Evolutionary conservation across 2,888 invertebrate genomes (phyloP).

Genomic region (Eupithecia subumbrata): DNA sequence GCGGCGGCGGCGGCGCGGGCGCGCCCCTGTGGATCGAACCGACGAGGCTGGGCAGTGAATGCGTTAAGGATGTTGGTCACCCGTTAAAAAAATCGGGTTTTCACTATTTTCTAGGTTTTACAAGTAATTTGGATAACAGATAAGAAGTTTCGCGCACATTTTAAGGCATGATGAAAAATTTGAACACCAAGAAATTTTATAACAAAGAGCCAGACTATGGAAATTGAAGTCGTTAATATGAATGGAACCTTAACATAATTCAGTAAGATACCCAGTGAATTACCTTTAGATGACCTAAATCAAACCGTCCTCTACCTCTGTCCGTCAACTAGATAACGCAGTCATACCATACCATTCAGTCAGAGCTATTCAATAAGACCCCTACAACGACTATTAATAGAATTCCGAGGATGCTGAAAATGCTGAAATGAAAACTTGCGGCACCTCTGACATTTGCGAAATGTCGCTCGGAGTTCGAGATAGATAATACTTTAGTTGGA

Average conservation of each 20-base stretch:
- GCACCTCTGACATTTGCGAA: slow-evolving; percentile 40
- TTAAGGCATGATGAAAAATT: no score
- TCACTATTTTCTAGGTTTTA: no score
- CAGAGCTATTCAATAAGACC: not conserved
- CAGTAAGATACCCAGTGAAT: not conserved
- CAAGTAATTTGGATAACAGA: no score
- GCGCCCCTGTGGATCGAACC: no score
- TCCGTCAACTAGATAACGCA: not conserved
- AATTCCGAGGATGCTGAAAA: slow-evolving; percentile 27
- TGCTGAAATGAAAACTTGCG: slow-evolving; percentile 27
- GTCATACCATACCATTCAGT: slow-evolving; percentile 1
- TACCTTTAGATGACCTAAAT: not conserved
- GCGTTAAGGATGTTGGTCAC: not conserved
- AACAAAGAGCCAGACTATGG: no score
- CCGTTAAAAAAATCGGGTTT: no score
- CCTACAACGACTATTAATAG: slow-evolving; percentile 17
- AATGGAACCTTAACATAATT: no score
- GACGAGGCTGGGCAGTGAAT: no score
- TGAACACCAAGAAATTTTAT: no score
- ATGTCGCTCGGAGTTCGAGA: slow-evolving; percentile 10
- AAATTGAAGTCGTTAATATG: no score
- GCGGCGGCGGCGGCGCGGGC: no score
- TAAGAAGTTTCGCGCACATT: no score
- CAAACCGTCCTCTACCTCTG: slow-evolving; percentile 6
- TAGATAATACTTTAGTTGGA: slow-evolving; percentile 21